Conservation (phyloP, 2,113 vertebrate genomes). For the Pampusana beccarii region DNA sequence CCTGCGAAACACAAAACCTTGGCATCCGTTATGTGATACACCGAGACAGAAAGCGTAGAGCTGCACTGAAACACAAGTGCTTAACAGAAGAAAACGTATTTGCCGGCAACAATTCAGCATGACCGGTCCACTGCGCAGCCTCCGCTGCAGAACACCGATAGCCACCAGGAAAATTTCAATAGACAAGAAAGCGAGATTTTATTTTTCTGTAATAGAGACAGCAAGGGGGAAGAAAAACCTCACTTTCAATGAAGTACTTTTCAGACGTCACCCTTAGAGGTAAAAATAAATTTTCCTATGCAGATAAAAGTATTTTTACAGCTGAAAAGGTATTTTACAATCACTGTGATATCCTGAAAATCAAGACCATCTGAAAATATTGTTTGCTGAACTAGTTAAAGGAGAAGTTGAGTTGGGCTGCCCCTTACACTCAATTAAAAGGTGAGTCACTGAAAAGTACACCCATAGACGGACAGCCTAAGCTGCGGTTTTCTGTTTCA, state of each 20-base stretch:
- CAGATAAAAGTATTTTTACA: neutral
- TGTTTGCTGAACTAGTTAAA: neutral
- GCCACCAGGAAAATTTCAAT: neutral
- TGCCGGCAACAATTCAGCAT: neutral
- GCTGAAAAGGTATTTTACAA: neutral
- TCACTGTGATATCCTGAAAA: neutral
- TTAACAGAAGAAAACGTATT: neutral
- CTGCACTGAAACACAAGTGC: neutral
- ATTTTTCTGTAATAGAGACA: neutral
- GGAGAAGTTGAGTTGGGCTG: neutral
- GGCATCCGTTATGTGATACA: neutral
- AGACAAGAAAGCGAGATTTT: neutral
- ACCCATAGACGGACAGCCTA: neutral
- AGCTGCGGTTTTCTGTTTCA: neutral
- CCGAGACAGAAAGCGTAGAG: neutral
- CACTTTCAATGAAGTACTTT: neutral
- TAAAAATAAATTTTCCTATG: neutral
- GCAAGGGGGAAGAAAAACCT: neutral
- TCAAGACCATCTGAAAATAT: neutral
- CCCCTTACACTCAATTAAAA: neutral
- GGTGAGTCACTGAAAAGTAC: neutral
- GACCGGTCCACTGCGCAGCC: neutral
- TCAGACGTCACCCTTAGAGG: neutral
- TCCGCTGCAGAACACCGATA: neutral
- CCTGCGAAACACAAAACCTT: conserved; percentile 66